Conservation (phyloP, 2,888 invertebrate species). For the Ypsolopha sequella region DNA sequence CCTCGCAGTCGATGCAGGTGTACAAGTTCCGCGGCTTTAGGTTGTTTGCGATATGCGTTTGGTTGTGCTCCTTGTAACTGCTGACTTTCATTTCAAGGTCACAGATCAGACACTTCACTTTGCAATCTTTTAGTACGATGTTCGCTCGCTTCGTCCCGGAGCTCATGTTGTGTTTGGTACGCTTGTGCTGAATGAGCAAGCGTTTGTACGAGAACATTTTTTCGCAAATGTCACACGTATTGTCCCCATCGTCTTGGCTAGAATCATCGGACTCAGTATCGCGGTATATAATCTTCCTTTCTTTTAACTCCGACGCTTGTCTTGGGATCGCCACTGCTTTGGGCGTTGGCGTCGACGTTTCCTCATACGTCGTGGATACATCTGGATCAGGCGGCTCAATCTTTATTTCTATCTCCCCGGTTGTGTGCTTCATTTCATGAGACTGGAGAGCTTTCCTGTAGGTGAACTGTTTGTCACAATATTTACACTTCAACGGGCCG, state of each 20-base stretch:
- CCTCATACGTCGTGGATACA: too few species aligned
- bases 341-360: too few species aligned
- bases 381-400: slow-evolving; percentile 31
- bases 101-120: slow-evolving; percentile 55
- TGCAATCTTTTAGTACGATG: slow-evolving; percentile 51
- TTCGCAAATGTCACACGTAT: slow-evolving; percentile 62
- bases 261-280: slow-evolving; percentile 41
- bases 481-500: slow-evolving; percentile 30
- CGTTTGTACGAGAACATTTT: slow-evolving; percentile 59
- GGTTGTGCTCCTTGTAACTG: slow-evolving; percentile 53
- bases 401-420: slow-evolving; percentile 28
- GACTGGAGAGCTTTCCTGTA: slow-evolving; percentile 42
- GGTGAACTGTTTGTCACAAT: slow-evolving; percentile 50
- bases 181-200: slow-evolving; percentile 49
- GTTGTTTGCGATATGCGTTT: slow-evolving; percentile 45
- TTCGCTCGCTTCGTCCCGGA: slow-evolving; percentile 53
- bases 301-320: neutral
- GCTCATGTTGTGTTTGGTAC: slow-evolving; percentile 55
- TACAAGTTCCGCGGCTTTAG: slow-evolving; percentile 57
- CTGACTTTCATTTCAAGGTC: slow-evolving; percentile 58
- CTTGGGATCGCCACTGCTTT: neutral
- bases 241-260: slow-evolving; percentile 44
- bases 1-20: slow-evolving; percentile 51
- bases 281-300: slow-evolving; percentile 22
- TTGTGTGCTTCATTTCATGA: slow-evolving; percentile 30